phyloP scores from a whole-genome alignment of 92 coral and sea anemone species.

The Porites rus region DNA sequence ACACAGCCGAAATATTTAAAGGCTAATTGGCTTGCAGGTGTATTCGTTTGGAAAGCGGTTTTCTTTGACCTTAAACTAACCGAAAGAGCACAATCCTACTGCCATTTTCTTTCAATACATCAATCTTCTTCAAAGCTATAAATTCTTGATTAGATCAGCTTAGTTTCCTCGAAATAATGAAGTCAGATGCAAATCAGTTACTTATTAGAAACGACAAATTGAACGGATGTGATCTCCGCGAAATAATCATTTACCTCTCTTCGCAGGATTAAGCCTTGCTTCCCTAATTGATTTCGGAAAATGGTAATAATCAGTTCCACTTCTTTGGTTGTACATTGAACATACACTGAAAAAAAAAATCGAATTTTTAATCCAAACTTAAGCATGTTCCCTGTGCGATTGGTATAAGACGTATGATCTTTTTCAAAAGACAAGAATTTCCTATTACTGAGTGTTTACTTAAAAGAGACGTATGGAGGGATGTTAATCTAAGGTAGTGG shows the following conservation, averaged over 20 bases:
- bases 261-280: too few species aligned
- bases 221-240: not conserved
- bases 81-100: not conserved
- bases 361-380: not conserved
- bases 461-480: not conserved
- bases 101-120: not conserved
- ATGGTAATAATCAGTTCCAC: not conserved
- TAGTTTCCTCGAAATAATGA: not conserved
- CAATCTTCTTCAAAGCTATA: not conserved
- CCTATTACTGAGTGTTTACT: constrained; percentile 23
- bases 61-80: not conserved
- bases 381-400: not conserved
- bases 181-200: not conserved
- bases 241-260: too few species aligned
- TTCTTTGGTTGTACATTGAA: not conserved
- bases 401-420: constrained; percentile 2
- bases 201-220: not conserved
- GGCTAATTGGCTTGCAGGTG: constrained; percentile 18
- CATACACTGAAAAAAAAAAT: not conserved
- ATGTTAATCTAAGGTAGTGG: not conserved
- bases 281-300: not conserved
- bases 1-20: not conserved
- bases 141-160: not conserved
- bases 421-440: not conserved
- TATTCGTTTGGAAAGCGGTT: not conserved